These are phyloP conservation scores for Microcebus griseorufus DNA, from an alignment of 2,113 vertebrate species.

Conservation along the genomic window DNA sequence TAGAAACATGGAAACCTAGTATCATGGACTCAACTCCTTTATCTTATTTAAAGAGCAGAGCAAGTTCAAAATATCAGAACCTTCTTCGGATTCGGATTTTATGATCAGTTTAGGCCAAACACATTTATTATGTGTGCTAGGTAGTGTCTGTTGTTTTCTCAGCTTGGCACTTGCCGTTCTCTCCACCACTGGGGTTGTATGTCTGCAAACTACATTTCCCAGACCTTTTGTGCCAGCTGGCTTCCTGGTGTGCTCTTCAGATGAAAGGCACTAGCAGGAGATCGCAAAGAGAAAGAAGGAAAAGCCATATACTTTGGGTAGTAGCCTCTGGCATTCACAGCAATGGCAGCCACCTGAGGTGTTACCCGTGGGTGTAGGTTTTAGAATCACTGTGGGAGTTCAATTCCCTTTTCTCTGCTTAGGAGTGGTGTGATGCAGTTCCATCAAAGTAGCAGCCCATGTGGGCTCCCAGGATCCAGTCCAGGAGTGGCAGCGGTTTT, in stretches of 20 bases:
- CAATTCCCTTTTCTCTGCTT: neutral
- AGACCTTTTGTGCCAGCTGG: neutral
- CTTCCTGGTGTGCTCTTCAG: neutral
- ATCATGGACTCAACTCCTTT: neutral
- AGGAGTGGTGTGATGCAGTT: neutral
- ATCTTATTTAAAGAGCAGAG: conserved; percentile 3
- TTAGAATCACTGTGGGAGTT: neutral
- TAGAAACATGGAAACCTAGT: neutral
- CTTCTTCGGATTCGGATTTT: neutral
- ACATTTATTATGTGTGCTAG: neutral
- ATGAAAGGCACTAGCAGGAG: neutral
- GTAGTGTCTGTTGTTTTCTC: neutral
- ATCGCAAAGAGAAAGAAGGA: neutral
- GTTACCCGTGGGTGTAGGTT: neutral
- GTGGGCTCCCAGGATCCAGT: neutral
- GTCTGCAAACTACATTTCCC: neutral
- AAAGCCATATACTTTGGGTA: neutral
- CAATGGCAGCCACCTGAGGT: neutral
- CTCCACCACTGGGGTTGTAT: neutral
- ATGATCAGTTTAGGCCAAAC: neutral
- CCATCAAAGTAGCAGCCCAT: neutral
- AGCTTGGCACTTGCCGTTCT: neutral
- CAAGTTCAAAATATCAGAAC: neutral
- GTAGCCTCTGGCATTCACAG: neutral
- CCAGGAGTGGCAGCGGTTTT: neutral